Evolutionary conservation across 2,797 vertebrate species (phyloP).

Genomic region (Centropyge bicolor): DNA sequence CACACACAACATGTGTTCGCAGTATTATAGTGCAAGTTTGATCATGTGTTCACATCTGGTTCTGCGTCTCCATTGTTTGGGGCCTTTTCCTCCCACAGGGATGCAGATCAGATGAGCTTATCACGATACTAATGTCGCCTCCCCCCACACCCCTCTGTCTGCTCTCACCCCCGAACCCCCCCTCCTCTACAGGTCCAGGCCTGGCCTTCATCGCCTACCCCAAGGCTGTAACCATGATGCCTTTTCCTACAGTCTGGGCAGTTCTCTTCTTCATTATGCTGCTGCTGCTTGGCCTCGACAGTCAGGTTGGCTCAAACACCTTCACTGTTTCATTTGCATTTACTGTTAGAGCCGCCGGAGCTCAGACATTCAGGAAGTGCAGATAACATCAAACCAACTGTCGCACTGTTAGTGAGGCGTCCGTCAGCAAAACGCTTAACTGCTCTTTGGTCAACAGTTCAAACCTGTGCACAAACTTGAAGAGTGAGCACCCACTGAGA

Average conservation of each 20-base stretch:
- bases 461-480: background rate
- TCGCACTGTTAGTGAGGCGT: background rate
- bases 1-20: background rate
- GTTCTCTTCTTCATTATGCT: constrained; percentile 99
- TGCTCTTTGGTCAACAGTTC: background rate
- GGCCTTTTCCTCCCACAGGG: constrained; percentile 38
- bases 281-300: constrained; percentile 99
- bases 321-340: background rate
- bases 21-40: constrained; percentile 9
- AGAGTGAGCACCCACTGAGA: background rate
- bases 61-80: constrained; percentile 64
- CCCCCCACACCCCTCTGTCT: constrained; percentile 68
- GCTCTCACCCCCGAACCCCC: constrained; percentile 24
- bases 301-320: constrained; percentile 90
- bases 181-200: constrained; percentile 92
- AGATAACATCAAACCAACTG: background rate
- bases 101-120: constrained; percentile 78
- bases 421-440: background rate
- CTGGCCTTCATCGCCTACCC: constrained; percentile 99
- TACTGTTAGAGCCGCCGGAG: background rate
- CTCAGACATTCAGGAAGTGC: background rate
- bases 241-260: constrained; percentile 97
- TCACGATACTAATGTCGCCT: constrained; percentile 76
- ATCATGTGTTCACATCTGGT: constrained; percentile 61
- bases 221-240: constrained; percentile 99